Conservation (phyloP, 2,888 invertebrate genomes). For the Saturnia pavonia region DNA sequence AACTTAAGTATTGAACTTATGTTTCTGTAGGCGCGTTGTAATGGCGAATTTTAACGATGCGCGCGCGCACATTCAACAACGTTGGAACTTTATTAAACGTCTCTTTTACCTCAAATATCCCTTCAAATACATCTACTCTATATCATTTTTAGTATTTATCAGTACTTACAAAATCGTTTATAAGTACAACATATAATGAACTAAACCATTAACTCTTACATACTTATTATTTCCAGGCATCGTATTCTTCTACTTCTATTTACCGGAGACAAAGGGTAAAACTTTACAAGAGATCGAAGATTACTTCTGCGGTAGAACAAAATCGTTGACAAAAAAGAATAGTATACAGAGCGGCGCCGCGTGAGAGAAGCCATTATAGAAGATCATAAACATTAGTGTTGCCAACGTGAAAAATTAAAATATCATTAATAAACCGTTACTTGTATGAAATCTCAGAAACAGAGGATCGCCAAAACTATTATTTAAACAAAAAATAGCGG, state of each 20-base stretch:
- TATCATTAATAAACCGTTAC: background rate
- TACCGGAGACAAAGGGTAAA: conserved; percentile 86
- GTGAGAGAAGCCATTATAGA: conserved; percentile 32
- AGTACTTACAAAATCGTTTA: no score
- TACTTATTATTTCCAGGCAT: conserved; percentile 64
- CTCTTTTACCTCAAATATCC: no score
- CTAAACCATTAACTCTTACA: background rate
- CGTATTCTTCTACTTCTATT: conserved; percentile 83
- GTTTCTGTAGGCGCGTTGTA: no score
- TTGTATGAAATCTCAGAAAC: background rate
- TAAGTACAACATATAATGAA: background rate
- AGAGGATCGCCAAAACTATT: background rate
- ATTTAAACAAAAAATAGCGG: background rate
- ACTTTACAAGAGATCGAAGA: conserved; percentile 87
- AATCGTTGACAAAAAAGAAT: conserved; percentile 68
- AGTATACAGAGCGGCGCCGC: conserved; percentile 42
- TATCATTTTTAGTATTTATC: no score
- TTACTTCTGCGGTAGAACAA: conserved; percentile 84
- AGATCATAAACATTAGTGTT: background rate
- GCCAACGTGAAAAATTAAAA: background rate
- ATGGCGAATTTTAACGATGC: no score
- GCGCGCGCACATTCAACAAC: no score
- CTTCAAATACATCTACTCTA: no score
- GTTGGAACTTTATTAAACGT: no score
- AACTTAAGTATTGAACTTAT: no score